Percentiles rank a stretch among this genome's conserved stretches.
Conservation (phyloP, 1,140 invertebrate species). For the Apis laboriosa region DNA sequence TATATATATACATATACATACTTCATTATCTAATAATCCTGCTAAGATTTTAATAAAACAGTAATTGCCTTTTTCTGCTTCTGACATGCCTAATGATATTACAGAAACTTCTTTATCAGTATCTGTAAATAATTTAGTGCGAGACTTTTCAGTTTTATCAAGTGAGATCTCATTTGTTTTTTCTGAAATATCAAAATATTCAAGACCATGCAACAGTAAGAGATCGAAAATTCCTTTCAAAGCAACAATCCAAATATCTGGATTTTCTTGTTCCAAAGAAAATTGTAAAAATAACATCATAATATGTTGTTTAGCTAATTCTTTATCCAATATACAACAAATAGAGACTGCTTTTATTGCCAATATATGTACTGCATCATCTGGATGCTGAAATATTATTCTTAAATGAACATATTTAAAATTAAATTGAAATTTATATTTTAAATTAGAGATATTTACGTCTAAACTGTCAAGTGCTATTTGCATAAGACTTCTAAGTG, state of each 20-base stretch:
- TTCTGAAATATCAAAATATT: constrained; percentile 73
- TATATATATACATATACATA: constrained; percentile 35
- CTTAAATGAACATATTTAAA: constrained; percentile 7
- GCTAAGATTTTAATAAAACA: constrained; percentile 75
- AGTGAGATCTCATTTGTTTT: constrained; percentile 31
- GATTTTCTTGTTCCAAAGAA: constrained; percentile 66
- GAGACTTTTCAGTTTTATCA: constrained; percentile 60
- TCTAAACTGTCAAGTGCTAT: constrained; percentile 59
- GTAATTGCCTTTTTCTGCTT: constrained; percentile 45
- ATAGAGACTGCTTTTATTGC: constrained; percentile 71
- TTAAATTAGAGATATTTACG: constrained; percentile 59
- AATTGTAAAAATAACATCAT: constrained; percentile 73
- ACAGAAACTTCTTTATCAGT: constrained; percentile 58
- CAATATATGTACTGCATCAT: constrained; percentile 65
- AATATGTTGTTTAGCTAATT: constrained; percentile 77
- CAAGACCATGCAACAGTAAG: constrained; percentile 75
- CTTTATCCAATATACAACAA: constrained; percentile 74
- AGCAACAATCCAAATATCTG: constrained; percentile 69
- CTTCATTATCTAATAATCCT: constrained; percentile 72
- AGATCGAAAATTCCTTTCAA: constrained; percentile 78
- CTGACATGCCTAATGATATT: constrained; percentile 5
- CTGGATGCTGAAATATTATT: constrained; percentile 64
- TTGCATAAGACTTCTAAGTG: constrained; percentile 74
- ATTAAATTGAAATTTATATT: neutral
- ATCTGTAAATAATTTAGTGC: constrained; percentile 65